phyloP scores from a whole-genome alignment of 1,140 invertebrate species.

The Ceratosolen solmsi region DNA sequence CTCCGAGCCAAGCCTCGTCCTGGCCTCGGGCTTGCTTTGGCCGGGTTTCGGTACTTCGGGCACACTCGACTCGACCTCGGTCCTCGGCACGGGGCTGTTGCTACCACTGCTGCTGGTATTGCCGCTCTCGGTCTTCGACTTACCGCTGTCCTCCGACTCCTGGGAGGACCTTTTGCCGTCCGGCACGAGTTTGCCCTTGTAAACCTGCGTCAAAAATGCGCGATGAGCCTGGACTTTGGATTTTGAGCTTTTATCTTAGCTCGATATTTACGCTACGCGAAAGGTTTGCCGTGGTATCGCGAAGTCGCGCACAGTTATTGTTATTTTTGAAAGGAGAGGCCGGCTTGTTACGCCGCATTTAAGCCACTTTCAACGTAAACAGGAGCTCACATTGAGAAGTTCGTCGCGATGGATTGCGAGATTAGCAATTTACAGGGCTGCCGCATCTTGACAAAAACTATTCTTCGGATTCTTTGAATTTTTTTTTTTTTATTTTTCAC shows the following conservation, averaged over 20 bases:
- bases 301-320: background rate
- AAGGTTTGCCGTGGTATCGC: no score
- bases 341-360: background rate
- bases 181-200: conserved; percentile 39
- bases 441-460: background rate
- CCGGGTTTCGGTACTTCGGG: no score
- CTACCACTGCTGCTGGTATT: background rate
- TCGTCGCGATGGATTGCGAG: background rate
- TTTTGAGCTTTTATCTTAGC: background rate
- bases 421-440: background rate
- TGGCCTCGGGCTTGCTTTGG: no score
- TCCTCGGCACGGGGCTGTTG: background rate
- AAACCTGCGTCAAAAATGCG: conserved; percentile 10
- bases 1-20: no score
- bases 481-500: no score
- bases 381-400: background rate
- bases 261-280: no score
- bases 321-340: background rate
- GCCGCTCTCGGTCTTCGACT: conserved; percentile 53
- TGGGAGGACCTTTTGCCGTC: conserved; percentile 11
- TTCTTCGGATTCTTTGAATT: background rate
- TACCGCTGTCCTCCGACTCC: conserved; percentile 54
- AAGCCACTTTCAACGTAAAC: background rate
- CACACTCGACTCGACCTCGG: background rate
- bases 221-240: background rate